Evolutionary conservation across 2,888 invertebrate species (phyloP), one percentile per base, ranked within the genome.

Genomic region (Camptogramma bilineatum): DNA sequence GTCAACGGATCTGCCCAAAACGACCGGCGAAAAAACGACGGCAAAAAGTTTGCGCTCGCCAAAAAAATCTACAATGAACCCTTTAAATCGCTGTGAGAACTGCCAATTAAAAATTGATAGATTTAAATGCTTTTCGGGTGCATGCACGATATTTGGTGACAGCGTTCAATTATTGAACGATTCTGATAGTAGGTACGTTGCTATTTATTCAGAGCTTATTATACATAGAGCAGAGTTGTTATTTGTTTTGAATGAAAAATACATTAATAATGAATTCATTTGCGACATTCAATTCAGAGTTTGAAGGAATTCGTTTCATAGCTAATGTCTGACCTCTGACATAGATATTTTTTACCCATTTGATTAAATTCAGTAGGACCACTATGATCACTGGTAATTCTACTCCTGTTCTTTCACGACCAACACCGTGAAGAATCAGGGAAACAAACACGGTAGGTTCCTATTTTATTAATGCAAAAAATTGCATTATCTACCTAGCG

Each of bases 21-120:
- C 87, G 90, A 85, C 84, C 80, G 82, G 76, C 82, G 86, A 88
- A 92, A 91, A 92, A 91, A 90, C 81, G 75, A 68, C 73, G 71
- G 85, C 84, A 91, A 89, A 91, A 87, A 88, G 81, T 78, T 78
- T 79, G 75, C 77, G 71, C 77, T 75, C 72, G 69, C 73, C 70
- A 86, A 88, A 91, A 88, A 87, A 80, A 80, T 87, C 87, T 84
- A 90, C 90, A 90, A 87, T 89, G 91, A 91, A 77, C 84, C 85
- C 83, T 86, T 90, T 91, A 90, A 88, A 87, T 86, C 86, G 88
- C 86, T 91, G 89, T 87, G 89, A 86, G 86, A 92, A 87, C 87
- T 92, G 92, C 92, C 93, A 93, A 93, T 93, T 93, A 93, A 91
- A 92, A 88, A 90, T 88, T 92, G 89, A 92, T 91, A 91, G 87